Conservation (phyloP, 2,888 invertebrate genomes). For the Apodemia duryi region DNA sequence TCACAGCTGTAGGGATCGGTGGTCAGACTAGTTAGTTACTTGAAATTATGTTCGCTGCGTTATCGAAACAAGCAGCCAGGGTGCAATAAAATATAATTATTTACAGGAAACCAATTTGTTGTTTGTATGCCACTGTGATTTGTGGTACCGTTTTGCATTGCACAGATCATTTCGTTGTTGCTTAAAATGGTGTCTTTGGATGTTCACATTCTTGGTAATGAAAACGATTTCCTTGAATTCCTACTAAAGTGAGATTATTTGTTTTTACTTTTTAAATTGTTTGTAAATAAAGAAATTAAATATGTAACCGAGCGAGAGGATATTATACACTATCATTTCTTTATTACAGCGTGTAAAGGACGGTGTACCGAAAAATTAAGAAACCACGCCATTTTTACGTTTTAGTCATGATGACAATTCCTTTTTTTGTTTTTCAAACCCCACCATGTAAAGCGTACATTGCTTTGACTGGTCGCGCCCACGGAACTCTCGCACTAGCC, state of each 20-base stretch:
- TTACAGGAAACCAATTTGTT: slow-evolving; percentile 69
- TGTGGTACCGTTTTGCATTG: slow-evolving; percentile 37
- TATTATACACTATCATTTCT: too few relatives aligned
- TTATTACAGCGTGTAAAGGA: too few relatives aligned
- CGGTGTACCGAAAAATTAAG: too few relatives aligned
- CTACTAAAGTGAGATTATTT: not conserved
- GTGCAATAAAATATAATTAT: slow-evolving; percentile 72
- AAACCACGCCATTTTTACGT: too few relatives aligned
- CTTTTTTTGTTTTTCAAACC: too few relatives aligned
- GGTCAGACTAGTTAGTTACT: slow-evolving; percentile 58
- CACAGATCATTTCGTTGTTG: slow-evolving; percentile 16
- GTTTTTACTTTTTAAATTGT: not conserved
- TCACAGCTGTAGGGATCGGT: slow-evolving; percentile 37
- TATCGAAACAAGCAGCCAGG: slow-evolving; percentile 49
- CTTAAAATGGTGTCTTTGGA: not conserved
- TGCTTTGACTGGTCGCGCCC: too few relatives aligned
- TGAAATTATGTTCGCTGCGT: slow-evolving; percentile 59
- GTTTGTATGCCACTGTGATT: slow-evolving; percentile 52
- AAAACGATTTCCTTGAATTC: not conserved
- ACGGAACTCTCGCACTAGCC: too few relatives aligned
- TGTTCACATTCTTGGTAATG: not conserved
- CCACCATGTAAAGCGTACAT: too few relatives aligned
- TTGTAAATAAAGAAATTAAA: too few relatives aligned
- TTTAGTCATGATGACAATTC: too few relatives aligned
- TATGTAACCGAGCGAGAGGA: too few relatives aligned